Base-by-base conservation (phyloP, 2,797 vertebrate genomes). In the Ciconia nigra region DNA sequence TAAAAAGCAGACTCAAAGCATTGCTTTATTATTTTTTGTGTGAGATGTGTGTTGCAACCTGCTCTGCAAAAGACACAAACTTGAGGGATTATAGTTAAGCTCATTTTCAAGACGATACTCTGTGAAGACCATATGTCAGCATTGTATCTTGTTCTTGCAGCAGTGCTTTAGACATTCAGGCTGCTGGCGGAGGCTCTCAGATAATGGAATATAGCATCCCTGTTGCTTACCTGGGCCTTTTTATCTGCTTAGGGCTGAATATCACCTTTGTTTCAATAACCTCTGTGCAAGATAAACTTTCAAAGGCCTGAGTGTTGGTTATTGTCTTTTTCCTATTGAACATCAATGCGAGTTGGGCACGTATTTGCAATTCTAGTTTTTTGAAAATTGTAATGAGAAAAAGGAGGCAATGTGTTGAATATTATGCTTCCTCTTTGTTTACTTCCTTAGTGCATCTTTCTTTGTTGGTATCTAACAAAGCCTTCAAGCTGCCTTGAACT, bases 311-410 rank as follows among this genome's bases (percentile, higher is more conserved):
- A 41, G 10, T 61, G 42, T 22, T 65, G 13, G 15, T 47, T 76
- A 15, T 6, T 89, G 46, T n/a, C 12, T 33, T 65, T 76, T 22
- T 47, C 54, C 57, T 59, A 0, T 13, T 58, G 39, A 89, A n/a
- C 8, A 24, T 52, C 31, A 26, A 0, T 52, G 39, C 62, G 44
- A 74, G 10, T 1, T 59, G 17, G 17, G 16, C 28, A 33, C 0
- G 0, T 37, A 31, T 35, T 72, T 78, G 24, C 26, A 63, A 21
- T 83, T 94, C 31, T 20, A 81, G 4, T 54, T 83, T 80, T 65
- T 87, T 73, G 7, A 62, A 88, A 82, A 47, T 9, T 41, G 3
- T 54, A 47, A 67, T n/a, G n/a, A 57, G 51, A 51, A 76, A 66
- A 74, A 74, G 31, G 39, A 74, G 86, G 10, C 1, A 0, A 15